These are phyloP conservation scores for Trematomus loennbergii DNA, from an alignment of 2,113 vertebrate genomes.

Conservation along the genomic window DNA sequence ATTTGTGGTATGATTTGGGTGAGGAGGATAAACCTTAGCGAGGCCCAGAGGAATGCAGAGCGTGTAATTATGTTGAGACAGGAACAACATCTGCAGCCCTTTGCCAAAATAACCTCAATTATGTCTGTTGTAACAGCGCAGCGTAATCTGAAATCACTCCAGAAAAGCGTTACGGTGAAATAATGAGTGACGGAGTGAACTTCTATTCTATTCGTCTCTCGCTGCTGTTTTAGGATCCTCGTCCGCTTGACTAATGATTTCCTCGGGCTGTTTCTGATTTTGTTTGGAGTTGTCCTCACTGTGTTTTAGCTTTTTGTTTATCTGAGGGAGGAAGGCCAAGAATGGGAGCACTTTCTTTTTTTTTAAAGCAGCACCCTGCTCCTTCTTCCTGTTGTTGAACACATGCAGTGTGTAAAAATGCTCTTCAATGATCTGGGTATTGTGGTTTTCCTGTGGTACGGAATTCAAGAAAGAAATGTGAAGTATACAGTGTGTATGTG, in stretches of 20 bases:
- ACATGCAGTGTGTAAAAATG: background rate
- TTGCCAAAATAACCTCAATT: conserved; percentile 68
- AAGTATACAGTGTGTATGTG: too few relatives aligned
- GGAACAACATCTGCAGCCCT: conserved; percentile 67
- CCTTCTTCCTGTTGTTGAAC: background rate
- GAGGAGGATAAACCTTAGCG: conserved; percentile 72
- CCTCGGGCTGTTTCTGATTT: conserved; percentile 8
- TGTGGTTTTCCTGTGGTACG: background rate
- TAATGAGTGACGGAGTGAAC: conserved; percentile 41
- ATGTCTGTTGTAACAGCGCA: conserved; percentile 66
- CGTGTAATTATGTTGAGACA: conserved; percentile 74
- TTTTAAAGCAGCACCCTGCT: too few relatives aligned
- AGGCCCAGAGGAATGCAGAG: conserved; percentile 70
- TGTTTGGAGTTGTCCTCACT: conserved; percentile 8
- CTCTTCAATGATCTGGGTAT: background rate
- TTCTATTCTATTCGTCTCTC: conserved; percentile 30
- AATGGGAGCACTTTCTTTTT: background rate
- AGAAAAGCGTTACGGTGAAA: conserved; percentile 43
- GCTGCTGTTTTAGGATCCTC: conserved; percentile 48
- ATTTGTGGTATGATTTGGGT: conserved; percentile 72
- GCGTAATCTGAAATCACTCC: conserved; percentile 51
- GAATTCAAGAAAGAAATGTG: background rate
- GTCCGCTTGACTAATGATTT: conserved; percentile 45
- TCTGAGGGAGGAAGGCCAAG: background rate
- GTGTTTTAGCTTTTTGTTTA: conserved; percentile 16